These are phyloP conservation scores for Stenodema calcarata DNA, from an alignment of 2,888 invertebrate species.

Conservation along the genomic window DNA sequence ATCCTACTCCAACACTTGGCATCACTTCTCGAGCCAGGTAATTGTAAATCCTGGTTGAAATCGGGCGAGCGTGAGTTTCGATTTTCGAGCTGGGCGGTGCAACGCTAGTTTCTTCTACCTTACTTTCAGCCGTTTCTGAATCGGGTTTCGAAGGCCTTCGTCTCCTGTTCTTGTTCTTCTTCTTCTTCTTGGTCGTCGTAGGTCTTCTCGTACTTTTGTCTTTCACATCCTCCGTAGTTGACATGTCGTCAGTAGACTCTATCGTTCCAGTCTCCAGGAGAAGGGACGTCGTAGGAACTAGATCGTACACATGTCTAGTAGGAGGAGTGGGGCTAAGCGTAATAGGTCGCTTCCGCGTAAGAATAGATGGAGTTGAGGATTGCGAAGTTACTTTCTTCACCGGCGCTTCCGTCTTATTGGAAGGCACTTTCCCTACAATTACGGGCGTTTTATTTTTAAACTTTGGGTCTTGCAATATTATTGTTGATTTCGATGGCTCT, in stretches of 20 bases:
- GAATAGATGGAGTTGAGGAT: conserved; percentile 52
- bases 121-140: conserved; percentile 61
- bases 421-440: conserved; percentile 59
- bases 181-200: conserved; percentile 60
- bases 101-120: conserved; percentile 62
- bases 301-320: conserved; percentile 54
- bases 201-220: conserved; percentile 57
- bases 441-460: conserved; percentile 59
- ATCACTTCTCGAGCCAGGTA: conserved; percentile 80
- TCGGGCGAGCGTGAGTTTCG: conserved; percentile 65
- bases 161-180: conserved; percentile 61
- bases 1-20: conserved; percentile 80
- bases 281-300: conserved; percentile 57
- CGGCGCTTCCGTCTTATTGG: conserved; percentile 58
- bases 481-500: conserved; percentile 52
- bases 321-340: conserved; percentile 46
- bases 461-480: conserved; percentile 58
- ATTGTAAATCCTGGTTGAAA: conserved; percentile 77
- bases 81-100: conserved; percentile 61
- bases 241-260: conserved; percentile 61
- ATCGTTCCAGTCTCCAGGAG: conserved; percentile 53
- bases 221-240: conserved; percentile 60
- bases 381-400: conserved; percentile 58
- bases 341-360: conserved; percentile 53
- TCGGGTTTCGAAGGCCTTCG: conserved; percentile 63